Conservation (phyloP, 2,797 vertebrate genomes). For the Capromys pilorides region DNA sequence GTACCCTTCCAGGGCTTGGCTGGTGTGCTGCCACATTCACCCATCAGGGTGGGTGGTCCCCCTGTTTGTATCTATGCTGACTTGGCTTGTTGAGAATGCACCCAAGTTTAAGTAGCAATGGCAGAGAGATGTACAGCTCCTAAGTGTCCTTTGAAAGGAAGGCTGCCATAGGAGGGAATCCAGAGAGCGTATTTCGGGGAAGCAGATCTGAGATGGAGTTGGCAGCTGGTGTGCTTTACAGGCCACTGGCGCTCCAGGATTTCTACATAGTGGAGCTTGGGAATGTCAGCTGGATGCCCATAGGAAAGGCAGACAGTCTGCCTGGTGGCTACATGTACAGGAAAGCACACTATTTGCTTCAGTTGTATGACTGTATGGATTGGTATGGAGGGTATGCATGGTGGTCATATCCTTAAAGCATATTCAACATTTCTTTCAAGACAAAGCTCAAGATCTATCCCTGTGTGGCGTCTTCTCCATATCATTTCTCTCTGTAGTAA, state of each 20-base stretch:
- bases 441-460: not conserved
- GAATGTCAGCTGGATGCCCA: not conserved
- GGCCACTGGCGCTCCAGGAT: not conserved
- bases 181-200: not conserved
- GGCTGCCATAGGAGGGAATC: not conserved
- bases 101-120: not conserved
- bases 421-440: not conserved
- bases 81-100: not conserved
- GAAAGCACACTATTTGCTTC: not conserved
- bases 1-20: not conserved
- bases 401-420: not conserved
- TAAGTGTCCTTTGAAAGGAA: not conserved
- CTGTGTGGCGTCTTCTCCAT: not conserved
- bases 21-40: rapidly evolving
- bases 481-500: not conserved
- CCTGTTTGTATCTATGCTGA: not conserved
- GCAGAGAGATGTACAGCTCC: not conserved
- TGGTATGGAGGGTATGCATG: not conserved
- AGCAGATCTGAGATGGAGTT: not conserved
- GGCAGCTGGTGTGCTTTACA: not conserved
- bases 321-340: not conserved
- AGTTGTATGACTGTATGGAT: not conserved
- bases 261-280: not conserved
- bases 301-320: not conserved
- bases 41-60: not conserved